Base-by-base conservation (phyloP, 2,113 vertebrate species). In the Paramisgurnus dabryanus region DNA sequence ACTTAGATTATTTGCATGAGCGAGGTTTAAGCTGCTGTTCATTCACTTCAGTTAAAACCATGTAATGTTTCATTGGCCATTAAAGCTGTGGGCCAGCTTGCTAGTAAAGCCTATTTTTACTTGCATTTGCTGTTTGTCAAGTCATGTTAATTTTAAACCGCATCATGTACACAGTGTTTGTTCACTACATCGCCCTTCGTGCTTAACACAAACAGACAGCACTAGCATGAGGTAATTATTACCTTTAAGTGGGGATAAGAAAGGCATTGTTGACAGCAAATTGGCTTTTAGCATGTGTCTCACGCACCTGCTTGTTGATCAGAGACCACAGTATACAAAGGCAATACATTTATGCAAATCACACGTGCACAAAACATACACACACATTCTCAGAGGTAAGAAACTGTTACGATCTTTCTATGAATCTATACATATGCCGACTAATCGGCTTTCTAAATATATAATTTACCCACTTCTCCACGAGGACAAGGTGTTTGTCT, bases 201-300 rank as follows among this genome's bases (percentile, higher is more conserved):
- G 39, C 65, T 66, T 45, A 86, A 75, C 84, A 87, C 85, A 86
- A 86, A 80, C 65, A 47, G 67, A 80, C 84, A 76, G 66, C 74
- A 40, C 75, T 82, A 85, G 70, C 67, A 81, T 68, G 78, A 82
- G 67, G 85, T 89, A 89, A 91, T 92, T 89, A 90, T 85, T 87
- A 87, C 78, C 87, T 85, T 83, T 89, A 89, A 90, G 83, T 86
- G 88, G 85, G 87, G 86, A 91, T 92, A 91, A 91, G 74, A 75
- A 84, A 80, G 72, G 72, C 80, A 78, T 84, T 90, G 89, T 91
- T 90, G 92, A 92, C 89, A 87, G 88, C 86, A 87, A 89, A 90
- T 86, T 88, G 87, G 83, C 88, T 89, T 74, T 89, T 66, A 71
- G 77, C 83, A 67, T 68, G 41, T 82, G 83, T 88, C 84, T 87